Evolutionary conservation across 2,888 invertebrate species (phyloP).

Genomic region (Campoplex capitator): DNA sequence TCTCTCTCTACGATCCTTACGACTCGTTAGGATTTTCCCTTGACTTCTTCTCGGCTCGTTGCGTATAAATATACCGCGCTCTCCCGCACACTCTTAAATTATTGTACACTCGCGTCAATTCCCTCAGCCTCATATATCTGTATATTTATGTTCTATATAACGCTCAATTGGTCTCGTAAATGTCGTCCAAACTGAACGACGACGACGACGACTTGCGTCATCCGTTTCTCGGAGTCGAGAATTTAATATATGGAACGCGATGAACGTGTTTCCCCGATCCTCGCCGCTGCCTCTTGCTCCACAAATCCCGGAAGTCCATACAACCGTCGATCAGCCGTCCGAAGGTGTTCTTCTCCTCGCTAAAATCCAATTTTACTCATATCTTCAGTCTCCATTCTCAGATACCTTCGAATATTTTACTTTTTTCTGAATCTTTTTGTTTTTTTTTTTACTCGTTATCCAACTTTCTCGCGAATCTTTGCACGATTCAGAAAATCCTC

Average conservation of each 20-base stretch:
- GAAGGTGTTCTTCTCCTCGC: constrained; percentile 35
- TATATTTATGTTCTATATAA: neutral
- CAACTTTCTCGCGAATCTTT: constrained; percentile 45
- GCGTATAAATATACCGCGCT: neutral
- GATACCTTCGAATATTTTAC: constrained; percentile 1
- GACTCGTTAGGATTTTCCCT: constrained; percentile 36
- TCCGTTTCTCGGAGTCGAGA: constrained; percentile 47
- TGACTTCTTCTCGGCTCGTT: constrained; percentile 11
- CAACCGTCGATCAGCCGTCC: constrained; percentile 43
- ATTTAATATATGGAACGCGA: constrained; percentile 11
- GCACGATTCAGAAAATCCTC: neutral
- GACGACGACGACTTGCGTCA: constrained; percentile 48
- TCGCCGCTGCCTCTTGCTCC: neutral
- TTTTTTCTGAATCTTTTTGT: constrained; percentile 18
- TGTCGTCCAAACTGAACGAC: constrained; percentile 52
- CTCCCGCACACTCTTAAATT: neutral
- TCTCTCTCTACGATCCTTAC: neutral
- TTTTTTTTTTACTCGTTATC: constrained; percentile 1
- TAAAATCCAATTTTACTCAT: constrained; percentile 11
- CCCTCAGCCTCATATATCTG: neutral
- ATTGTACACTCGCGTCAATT: neutral
- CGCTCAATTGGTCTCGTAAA: constrained; percentile 60
- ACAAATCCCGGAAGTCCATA: constrained; percentile 49
- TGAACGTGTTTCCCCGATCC: neutral
- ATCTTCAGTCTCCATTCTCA: constrained; percentile 6